Evolutionary conservation across 2,797 vertebrate genomes (phyloP).

Genomic region (Potorous gilbertii): DNA sequence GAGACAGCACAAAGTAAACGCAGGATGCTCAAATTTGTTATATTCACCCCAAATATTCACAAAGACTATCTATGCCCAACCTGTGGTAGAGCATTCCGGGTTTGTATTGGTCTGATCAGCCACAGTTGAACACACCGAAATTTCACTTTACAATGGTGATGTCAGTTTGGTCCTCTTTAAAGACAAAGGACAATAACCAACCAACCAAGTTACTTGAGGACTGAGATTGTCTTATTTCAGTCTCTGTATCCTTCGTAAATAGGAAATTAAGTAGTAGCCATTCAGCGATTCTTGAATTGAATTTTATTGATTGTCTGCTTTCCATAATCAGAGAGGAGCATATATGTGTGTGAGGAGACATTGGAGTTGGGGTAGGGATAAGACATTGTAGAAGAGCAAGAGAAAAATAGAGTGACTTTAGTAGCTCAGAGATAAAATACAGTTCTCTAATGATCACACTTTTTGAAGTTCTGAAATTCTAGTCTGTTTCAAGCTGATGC

Average conservation of each 20-base stretch:
- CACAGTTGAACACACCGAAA: too few relatives aligned
- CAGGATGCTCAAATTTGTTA: too few relatives aligned
- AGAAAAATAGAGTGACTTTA: background rate
- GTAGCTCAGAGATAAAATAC: conserved; percentile 13
- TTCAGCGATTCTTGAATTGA: background rate
- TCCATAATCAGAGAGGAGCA: background rate
- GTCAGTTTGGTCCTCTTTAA: too few relatives aligned
- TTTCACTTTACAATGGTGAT: too few relatives aligned
- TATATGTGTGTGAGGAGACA: background rate
- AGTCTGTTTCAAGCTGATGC: conserved; percentile 16
- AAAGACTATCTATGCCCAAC: too few relatives aligned
- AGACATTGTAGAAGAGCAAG: background rate
- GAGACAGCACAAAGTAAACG: too few relatives aligned
- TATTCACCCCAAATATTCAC: too few relatives aligned
- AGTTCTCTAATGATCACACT: conserved; percentile 1
- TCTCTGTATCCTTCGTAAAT: background rate
- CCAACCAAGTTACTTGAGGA: background rate
- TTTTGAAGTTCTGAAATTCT: conserved; percentile 42
- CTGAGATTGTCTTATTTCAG: too few relatives aligned
- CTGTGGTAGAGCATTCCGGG: too few relatives aligned
- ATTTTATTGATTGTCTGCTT: background rate
- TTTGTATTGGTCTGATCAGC: too few relatives aligned
- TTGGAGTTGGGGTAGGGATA: background rate
- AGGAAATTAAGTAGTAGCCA: background rate
- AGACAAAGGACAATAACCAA: too few relatives aligned